These are phyloP conservation scores for Stegostoma tigrinum DNA, from an alignment of 2,113 vertebrate genomes.

Conservation along the genomic window DNA sequence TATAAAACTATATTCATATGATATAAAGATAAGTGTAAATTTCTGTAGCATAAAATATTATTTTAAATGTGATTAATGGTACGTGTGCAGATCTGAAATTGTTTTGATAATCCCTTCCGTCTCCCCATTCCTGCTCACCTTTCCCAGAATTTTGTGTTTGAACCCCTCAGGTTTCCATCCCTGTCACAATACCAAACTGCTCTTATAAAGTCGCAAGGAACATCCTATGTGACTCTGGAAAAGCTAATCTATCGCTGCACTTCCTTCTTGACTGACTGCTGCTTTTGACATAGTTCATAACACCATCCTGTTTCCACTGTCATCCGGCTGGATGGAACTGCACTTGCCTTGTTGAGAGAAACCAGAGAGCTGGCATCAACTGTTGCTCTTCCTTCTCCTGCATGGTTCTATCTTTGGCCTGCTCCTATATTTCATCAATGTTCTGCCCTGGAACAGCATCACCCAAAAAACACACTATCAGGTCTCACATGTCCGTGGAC, in stretches of 20 bases:
- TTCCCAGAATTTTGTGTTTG: neutral
- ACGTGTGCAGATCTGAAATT: neutral
- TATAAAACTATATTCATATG: neutral
- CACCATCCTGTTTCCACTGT: neutral
- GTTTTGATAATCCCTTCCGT: neutral
- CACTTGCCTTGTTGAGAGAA: neutral
- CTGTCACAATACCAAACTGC: neutral
- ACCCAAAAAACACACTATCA: neutral
- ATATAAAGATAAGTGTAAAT: neutral
- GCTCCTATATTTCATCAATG: neutral
- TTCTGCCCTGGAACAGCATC: neutral
- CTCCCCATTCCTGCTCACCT: neutral
- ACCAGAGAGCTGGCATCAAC: neutral
- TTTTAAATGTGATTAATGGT: neutral
- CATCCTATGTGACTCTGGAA: neutral
- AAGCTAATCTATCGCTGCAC: neutral
- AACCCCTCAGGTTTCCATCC: neutral
- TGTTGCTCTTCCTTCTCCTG: neutral
- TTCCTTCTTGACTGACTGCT: neutral
- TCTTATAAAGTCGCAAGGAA: neutral
- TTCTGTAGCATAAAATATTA: neutral
- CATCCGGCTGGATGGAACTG: neutral
- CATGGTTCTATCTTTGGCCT: neutral
- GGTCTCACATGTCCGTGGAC: neutral
- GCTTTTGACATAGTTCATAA: neutral